phyloP scores from a whole-genome alignment of 2,113 vertebrate genomes.

The Cyrtonyx montezumae region DNA sequence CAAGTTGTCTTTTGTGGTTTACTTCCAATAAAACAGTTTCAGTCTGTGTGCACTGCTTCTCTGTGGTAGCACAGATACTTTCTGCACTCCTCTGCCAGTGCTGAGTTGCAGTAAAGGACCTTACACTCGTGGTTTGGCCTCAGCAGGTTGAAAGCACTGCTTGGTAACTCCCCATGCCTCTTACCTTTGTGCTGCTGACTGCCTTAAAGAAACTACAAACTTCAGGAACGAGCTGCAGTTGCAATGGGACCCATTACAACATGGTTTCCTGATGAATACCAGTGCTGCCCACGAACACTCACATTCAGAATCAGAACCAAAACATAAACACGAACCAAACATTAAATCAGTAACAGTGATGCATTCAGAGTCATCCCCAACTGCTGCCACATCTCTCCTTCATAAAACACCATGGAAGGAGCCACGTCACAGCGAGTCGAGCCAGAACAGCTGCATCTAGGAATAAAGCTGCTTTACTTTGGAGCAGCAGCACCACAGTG shows the following conservation, averaged over 20 bases:
- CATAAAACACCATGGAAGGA: neutral
- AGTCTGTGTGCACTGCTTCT: neutral
- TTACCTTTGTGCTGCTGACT: neutral
- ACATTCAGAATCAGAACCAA: neutral
- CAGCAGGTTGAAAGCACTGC: neutral
- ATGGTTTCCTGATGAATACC: neutral
- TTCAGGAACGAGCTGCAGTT: neutral
- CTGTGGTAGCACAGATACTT: neutral
- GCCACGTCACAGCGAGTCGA: accelerated
- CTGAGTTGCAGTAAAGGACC: neutral
- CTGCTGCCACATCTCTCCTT: accelerated
- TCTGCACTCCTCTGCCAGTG: accelerated
- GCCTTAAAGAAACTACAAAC: neutral
- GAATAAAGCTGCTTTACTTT: neutral
- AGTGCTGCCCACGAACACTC: neutral
- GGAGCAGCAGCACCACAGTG: neutral
- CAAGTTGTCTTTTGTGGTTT: neutral
- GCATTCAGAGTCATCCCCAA: neutral
- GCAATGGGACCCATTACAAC: too few relatives aligned
- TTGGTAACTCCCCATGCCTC: neutral
- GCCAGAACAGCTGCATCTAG: too few relatives aligned
- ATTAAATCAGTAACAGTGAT: neutral
- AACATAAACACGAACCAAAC: neutral
- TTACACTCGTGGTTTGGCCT: neutral
- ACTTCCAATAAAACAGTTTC: neutral